These are phyloP conservation scores for Melanotaenia duboulayi DNA, from an alignment of 2,113 vertebrate species.

Conservation along the genomic window DNA sequence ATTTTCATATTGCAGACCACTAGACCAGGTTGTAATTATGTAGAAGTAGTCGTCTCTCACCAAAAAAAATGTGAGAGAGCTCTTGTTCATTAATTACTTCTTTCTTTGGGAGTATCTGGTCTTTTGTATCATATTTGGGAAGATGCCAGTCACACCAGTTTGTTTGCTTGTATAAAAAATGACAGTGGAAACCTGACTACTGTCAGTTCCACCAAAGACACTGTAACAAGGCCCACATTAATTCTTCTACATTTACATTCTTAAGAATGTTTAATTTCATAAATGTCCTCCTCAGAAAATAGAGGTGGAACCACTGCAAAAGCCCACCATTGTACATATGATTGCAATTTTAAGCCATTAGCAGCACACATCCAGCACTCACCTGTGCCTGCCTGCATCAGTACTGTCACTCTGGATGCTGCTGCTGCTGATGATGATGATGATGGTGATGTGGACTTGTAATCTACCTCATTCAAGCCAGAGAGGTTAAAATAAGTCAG, in stretches of 20 bases:
- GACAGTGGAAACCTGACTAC: too few species aligned
- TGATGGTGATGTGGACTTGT: too few species aligned
- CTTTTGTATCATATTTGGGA: too few species aligned
- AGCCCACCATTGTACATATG: slow-evolving; percentile 20
- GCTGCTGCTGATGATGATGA: neutral
- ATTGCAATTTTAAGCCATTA: slow-evolving; percentile 37
- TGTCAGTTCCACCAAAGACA: neutral
- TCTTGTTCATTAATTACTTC: too few species aligned
- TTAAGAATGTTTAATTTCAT: neutral
- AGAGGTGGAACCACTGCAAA: slow-evolving; percentile 1
- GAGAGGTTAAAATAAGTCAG: neutral
- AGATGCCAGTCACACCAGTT: too few species aligned
- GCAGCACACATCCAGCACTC: slow-evolving; percentile 20
- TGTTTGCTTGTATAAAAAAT: too few species aligned
- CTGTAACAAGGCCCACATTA: neutral
- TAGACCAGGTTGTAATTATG: too few species aligned
- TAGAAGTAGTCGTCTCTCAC: too few species aligned
- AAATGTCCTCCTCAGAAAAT: slow-evolving; percentile 23
- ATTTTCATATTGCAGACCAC: too few species aligned
- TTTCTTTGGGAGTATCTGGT: too few species aligned
- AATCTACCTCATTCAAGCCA: neutral
- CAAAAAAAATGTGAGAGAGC: too few species aligned
- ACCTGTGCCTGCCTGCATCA: neutral
- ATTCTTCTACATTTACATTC: slow-evolving; percentile 1
- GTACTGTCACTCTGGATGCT: slow-evolving; percentile 26